Evolutionary conservation across 2,113 vertebrate species (phyloP).

Genomic region (Camelus dromedarius): DNA sequence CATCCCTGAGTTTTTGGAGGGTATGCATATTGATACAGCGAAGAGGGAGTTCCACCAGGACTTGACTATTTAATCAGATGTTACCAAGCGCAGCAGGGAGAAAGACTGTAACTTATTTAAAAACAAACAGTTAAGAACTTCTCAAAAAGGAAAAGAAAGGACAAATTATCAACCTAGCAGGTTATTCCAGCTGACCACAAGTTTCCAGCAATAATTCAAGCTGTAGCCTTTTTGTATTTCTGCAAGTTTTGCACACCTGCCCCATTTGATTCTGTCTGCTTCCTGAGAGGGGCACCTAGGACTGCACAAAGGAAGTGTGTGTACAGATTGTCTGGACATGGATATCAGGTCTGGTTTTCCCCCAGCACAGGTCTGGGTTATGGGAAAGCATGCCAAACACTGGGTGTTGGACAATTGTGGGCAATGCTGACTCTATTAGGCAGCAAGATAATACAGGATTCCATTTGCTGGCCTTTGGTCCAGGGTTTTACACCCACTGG

Average conservation of each 20-base stretch:
- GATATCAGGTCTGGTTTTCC: neutral
- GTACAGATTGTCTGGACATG: neutral
- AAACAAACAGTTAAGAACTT: neutral
- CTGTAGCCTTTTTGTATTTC: neutral
- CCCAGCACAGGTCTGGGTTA: neutral
- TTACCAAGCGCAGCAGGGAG: neutral
- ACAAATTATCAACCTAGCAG: neutral
- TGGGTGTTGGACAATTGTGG: neutral
- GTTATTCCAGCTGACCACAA: neutral
- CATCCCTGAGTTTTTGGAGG: neutral
- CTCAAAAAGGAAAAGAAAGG: neutral
- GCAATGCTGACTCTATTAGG: neutral
- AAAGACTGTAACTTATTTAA: neutral
- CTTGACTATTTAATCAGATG: neutral
- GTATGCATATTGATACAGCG: neutral
- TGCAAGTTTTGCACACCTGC: neutral
- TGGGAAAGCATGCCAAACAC: neutral
- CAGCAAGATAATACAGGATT: fast-evolving
- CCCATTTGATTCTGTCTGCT: neutral
- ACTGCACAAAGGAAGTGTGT: neutral
- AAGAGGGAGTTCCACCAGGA: neutral
- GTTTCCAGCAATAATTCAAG: neutral
- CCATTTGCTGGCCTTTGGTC: neutral
- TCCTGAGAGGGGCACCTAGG: neutral
- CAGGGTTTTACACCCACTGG: neutral